Conservation (phyloP, 2,797 vertebrate genomes). For the Brachyrhaphis roseni region DNA sequence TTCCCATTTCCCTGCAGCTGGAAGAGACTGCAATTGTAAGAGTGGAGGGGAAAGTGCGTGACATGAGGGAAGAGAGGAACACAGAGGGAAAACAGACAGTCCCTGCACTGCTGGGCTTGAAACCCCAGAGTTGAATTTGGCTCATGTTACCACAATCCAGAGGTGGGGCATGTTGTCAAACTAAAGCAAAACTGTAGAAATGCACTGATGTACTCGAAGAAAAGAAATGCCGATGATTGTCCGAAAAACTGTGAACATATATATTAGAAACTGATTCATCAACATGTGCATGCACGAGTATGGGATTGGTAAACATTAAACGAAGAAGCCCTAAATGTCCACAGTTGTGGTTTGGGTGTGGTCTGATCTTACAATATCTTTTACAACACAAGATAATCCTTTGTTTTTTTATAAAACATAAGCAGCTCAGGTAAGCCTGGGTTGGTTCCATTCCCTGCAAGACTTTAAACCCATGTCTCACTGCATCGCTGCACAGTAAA, state of each 20-base stretch:
- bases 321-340: not conserved
- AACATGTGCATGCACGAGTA: not conserved
- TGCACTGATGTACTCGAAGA: conserved; percentile 38
- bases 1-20: conserved; percentile 48
- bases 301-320: not conserved
- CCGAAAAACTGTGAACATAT: not conserved
- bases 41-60: conserved; percentile 56
- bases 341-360: conserved; percentile 37
- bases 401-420: conserved; percentile 15
- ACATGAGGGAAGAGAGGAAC: conserved; percentile 65
- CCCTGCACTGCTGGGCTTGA: conserved; percentile 79
- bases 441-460: not conserved
- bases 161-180: conserved; percentile 78
- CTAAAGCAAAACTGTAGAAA: conserved; percentile 54
- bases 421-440: not conserved
- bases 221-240: conserved; percentile 29
- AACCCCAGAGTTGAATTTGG: conserved; percentile 77
- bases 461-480: not conserved
- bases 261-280: not conserved
- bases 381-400: conserved; percentile 5
- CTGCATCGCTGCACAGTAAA: not conserved
- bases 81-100: conserved; percentile 81
- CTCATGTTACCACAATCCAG: conserved; percentile 82
- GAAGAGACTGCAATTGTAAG: conserved; percentile 26
- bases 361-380: conserved; percentile 9